phyloP scores from a whole-genome alignment of 1,140 invertebrate genomes.

The Nasonia giraulti region DNA sequence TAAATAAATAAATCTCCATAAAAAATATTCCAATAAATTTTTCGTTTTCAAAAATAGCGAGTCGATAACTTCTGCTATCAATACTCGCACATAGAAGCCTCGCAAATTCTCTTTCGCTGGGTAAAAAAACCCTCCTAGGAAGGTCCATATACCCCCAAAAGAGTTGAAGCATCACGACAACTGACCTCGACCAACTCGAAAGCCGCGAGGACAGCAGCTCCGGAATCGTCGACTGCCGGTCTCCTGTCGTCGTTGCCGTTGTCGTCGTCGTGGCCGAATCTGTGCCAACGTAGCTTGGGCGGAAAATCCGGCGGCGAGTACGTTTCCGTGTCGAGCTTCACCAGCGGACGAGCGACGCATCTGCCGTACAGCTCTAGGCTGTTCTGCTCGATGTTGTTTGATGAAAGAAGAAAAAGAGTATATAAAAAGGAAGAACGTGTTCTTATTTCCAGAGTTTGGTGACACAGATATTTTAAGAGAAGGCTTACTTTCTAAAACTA shows the following conservation, averaged over 20 bases:
- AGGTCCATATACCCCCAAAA: neutral
- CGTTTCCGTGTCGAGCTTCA: slow-evolving; percentile 72
- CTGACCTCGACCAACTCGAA: slow-evolving; percentile 76
- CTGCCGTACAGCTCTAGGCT: slow-evolving; percentile 76
- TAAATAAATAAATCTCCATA: too few relatives aligned
- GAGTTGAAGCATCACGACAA: neutral
- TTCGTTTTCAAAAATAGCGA: too few relatives aligned
- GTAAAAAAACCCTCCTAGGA: neutral
- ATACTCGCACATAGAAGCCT: too few relatives aligned
- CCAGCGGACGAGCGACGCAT: slow-evolving; percentile 70
- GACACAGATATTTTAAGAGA: neutral
- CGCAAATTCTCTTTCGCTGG: too few relatives aligned
- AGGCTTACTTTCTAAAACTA: too few relatives aligned
- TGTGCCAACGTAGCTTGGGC: slow-evolving; percentile 76
- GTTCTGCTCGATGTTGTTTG: slow-evolving; percentile 62
- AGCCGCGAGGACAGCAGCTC: slow-evolving; percentile 76
- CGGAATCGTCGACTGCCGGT: slow-evolving; percentile 56
- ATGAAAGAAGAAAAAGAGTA: neutral
- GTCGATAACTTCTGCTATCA: too few relatives aligned
- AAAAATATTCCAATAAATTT: too few relatives aligned
- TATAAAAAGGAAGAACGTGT: neutral
- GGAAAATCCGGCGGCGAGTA: slow-evolving; percentile 72
- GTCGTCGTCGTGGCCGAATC: slow-evolving; percentile 58
- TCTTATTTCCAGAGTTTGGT: too few relatives aligned
- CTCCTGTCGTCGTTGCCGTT: neutral